phyloP scores from a whole-genome alignment of 2,113 vertebrate species.

The Syngnathoides biaculeatus region DNA sequence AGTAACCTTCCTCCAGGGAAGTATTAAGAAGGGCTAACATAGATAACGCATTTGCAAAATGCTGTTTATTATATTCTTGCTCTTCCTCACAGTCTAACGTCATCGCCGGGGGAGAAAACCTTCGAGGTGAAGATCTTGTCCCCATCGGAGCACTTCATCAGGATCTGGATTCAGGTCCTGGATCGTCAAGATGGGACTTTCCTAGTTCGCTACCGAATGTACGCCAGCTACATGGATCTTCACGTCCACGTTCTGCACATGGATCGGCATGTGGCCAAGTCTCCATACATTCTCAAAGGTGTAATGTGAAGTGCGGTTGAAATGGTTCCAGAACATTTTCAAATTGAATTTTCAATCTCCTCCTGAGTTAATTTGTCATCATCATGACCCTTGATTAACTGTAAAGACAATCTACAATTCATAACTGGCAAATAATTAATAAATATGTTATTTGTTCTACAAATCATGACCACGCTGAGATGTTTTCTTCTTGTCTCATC shows the following conservation, averaged over 20 bases:
- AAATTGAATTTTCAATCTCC: not conserved
- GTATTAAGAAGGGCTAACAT: not conserved
- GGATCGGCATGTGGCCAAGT: constrained; percentile 79
- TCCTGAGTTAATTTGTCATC: not conserved
- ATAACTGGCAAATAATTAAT: not conserved
- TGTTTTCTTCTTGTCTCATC: not conserved
- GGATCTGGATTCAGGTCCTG: constrained; percentile 90
- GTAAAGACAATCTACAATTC: too few relatives aligned
- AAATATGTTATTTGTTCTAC: not conserved
- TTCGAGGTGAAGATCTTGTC: constrained; percentile 88
- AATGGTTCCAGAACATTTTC: not conserved
- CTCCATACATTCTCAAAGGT: constrained; percentile 92
- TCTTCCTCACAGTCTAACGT: constrained; percentile 77
- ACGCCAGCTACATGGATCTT: constrained; percentile 87
- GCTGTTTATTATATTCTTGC: not conserved
- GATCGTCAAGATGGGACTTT: constrained; percentile 94
- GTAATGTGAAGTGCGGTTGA: constrained; percentile 8
- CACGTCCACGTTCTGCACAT: constrained; percentile 80
- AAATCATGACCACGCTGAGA: not conserved
- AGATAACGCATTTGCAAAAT: too few relatives aligned
- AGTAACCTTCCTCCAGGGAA: not conserved
- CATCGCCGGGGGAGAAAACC: constrained; percentile 85
- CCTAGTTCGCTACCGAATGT: constrained; percentile 94
- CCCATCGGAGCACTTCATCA: constrained; percentile 83
- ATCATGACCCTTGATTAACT: too few relatives aligned